phyloP scores from a whole-genome alignment of 2,797 vertebrate species.

The Chelonia mydas region DNA sequence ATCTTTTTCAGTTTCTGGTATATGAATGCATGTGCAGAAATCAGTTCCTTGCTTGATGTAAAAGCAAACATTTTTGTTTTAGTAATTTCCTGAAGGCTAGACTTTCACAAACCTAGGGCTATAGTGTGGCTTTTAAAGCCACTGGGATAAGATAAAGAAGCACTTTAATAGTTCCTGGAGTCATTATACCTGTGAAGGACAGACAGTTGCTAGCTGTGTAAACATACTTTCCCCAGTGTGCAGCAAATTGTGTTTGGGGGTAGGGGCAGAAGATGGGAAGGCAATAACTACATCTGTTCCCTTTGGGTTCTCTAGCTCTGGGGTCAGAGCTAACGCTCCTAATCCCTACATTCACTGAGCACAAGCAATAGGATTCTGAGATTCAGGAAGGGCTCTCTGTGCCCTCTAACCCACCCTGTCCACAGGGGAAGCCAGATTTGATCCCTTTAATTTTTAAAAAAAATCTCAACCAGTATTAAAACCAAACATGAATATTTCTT shows the following conservation, averaged over 20 bases:
- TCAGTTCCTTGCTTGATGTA: neutral
- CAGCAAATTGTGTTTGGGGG: neutral
- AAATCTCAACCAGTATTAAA: neutral
- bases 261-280: neutral
- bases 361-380: neutral
- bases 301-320: fast-evolving
- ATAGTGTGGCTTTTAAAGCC: neutral
- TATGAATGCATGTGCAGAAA: neutral
- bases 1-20: neutral
- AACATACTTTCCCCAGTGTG: neutral
- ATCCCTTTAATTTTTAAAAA: neutral
- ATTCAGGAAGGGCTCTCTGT: neutral
- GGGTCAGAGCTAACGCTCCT: neutral
- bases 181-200: neutral
- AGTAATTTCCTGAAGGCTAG: neutral
- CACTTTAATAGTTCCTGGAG: neutral
- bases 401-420: neutral
- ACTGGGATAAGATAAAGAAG: fast-evolving
- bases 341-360: neutral
- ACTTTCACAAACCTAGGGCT: neutral
- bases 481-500: neutral
- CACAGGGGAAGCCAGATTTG: fast-evolving
- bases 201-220: neutral
- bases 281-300: neutral
- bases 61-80: neutral